These are phyloP conservation scores for Hydriomena furcata DNA, from an alignment of 2,888 invertebrate genomes.

Conservation along the genomic window DNA sequence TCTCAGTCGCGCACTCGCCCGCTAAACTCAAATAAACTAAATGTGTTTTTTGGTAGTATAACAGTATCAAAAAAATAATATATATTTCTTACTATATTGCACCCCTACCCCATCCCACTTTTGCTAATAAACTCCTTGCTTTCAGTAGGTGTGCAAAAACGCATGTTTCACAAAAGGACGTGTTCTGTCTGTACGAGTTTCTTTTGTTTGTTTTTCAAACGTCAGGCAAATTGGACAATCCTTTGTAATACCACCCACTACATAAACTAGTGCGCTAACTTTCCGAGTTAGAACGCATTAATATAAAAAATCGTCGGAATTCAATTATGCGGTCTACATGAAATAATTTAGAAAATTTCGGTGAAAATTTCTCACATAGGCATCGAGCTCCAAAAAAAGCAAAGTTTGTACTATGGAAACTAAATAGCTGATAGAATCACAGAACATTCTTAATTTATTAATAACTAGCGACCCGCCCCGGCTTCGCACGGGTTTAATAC, in stretches of 20 bases:
- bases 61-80: no score
- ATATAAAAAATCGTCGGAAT: slow-evolving; percentile 27
- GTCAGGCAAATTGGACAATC: slow-evolving; percentile 40
- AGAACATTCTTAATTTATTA: no score
- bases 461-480: no score
- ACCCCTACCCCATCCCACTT: slow-evolving; percentile 10
- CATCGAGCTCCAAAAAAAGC: no score
- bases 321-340: slow-evolving; percentile 22
- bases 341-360: slow-evolving; percentile 19
- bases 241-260: slow-evolving; percentile 33
- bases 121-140: slow-evolving; percentile 32
- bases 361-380: slow-evolving; percentile 1
- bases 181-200: slow-evolving; percentile 26
- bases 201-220: slow-evolving; percentile 39
- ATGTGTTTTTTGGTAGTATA: neutral
- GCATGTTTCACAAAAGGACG: slow-evolving; percentile 35
- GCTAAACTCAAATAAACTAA: no score
- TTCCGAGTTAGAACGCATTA: slow-evolving; percentile 27
- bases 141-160: slow-evolving; percentile 37
- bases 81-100: slow-evolving; percentile 11
- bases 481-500: no score
- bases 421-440: no score
- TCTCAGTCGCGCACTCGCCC: no score
- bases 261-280: slow-evolving; percentile 32
- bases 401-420: no score